Conservation (phyloP, 2,888 invertebrate genomes). For the Lymantria monacha region DNA sequence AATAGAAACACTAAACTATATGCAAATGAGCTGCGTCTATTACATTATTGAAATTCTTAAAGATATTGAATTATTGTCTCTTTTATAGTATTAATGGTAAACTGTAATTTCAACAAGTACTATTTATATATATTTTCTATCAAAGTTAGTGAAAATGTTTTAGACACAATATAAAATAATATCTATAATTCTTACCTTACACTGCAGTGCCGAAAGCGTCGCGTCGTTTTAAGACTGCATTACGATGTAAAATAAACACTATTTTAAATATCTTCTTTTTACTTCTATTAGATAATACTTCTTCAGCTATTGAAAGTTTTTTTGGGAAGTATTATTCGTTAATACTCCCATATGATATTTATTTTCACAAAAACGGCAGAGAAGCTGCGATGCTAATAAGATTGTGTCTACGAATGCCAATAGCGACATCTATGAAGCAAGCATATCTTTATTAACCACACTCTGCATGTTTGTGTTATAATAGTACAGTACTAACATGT, state of each 20-base stretch:
- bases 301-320: conserved; percentile 6
- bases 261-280: conserved; percentile 4
- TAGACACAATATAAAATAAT: background rate
- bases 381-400: conserved; percentile 13
- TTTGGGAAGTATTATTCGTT: conserved; percentile 3
- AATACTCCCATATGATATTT: conserved; percentile 9
- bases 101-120: background rate
- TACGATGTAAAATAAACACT: conserved; percentile 2
- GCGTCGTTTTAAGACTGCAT: background rate
- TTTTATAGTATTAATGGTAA: background rate
- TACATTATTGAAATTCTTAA: conserved; percentile 1
- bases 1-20: conserved; percentile 38
- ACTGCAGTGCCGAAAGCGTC: conserved; percentile 17
- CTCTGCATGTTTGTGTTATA: background rate
- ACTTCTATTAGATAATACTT: conserved; percentile 2
- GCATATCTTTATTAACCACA: conserved; percentile 8
- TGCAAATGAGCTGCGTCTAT: conserved; percentile 9
- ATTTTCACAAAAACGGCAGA: conserved; percentile 7
- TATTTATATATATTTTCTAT: background rate
- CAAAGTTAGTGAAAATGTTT: background rate
- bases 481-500: conserved; percentile 6
- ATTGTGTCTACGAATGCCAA: conserved; percentile 10
- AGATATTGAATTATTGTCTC: too few relatives aligned
- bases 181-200: conserved; percentile 24
- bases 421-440: conserved; percentile 30